Evolutionary conservation across 1,140 invertebrate species (phyloP).

Genomic region (Aleiodes sp.): DNA sequence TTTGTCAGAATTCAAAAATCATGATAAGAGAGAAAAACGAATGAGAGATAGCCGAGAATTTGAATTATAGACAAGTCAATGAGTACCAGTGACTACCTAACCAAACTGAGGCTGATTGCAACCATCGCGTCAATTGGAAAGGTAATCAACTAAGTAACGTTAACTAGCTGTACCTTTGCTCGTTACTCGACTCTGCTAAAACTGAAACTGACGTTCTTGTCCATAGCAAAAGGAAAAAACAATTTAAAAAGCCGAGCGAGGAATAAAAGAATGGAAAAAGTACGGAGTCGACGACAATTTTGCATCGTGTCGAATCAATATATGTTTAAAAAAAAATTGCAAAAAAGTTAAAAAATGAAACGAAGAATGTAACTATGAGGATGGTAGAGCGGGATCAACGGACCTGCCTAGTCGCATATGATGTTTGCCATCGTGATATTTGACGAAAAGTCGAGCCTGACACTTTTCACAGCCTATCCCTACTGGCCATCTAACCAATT

Average conservation of each 20-base stretch:
- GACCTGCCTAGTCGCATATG: slow-evolving; percentile 23
- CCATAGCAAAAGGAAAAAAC: slow-evolving; percentile 23
- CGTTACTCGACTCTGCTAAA: slow-evolving; percentile 44
- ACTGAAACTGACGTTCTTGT: slow-evolving; percentile 44
- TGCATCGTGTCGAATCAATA: slow-evolving; percentile 34
- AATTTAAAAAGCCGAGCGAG: slow-evolving; percentile 21
- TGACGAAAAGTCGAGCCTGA: slow-evolving; percentile 17
- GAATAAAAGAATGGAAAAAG: slow-evolving; percentile 7
- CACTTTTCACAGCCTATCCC: slow-evolving; percentile 3
- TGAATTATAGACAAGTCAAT: slow-evolving; percentile 26
- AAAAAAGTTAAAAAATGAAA: too few relatives aligned
- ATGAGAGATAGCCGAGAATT: slow-evolving; percentile 28
- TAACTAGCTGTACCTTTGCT: slow-evolving; percentile 55
- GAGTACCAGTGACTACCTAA: slow-evolving; percentile 33
- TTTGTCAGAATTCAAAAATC: too few relatives aligned
- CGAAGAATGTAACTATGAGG: slow-evolving; percentile 21
- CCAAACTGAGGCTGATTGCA: slow-evolving; percentile 49
- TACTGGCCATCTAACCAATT: slow-evolving; percentile 5
- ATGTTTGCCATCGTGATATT: slow-evolving; percentile 31
- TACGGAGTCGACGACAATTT: slow-evolving; percentile 31
- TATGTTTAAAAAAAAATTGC: slow-evolving; percentile 14
- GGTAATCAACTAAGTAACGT: slow-evolving; percentile 54
- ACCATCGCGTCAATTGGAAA: slow-evolving; percentile 51
- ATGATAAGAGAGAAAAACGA: slow-evolving; percentile 14
- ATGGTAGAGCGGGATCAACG: slow-evolving; percentile 14